Conservation (phyloP, 2,797 vertebrate species). For the Buceros bicornis region DNA sequence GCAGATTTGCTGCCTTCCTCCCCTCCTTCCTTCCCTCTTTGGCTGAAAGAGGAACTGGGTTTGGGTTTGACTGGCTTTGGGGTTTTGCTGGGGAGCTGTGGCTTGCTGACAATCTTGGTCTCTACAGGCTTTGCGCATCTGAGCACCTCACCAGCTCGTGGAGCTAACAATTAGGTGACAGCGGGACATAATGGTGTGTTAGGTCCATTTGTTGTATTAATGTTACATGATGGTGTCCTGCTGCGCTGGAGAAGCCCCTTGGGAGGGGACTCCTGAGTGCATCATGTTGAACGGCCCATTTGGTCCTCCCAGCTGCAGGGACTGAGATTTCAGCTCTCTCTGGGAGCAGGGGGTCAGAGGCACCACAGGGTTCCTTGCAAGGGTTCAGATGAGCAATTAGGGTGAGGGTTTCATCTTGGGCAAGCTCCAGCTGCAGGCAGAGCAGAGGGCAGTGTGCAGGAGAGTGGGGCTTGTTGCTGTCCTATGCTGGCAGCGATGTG, state of each 20-base stretch:
- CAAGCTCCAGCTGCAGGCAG: background rate
- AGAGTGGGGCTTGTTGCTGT: background rate
- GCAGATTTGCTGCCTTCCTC: background rate
- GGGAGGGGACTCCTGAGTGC: background rate
- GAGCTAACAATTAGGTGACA: background rate
- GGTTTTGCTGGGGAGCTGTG: background rate
- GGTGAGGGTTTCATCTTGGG: background rate
- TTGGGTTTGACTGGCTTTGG: background rate
- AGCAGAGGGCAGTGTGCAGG: background rate
- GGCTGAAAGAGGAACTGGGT: constrained; percentile 18
- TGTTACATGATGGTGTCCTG: background rate
- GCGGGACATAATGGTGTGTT: background rate
- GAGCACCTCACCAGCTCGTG: accelerated
- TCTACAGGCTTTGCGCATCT: background rate
- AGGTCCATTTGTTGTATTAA: background rate
- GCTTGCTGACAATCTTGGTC: background rate
- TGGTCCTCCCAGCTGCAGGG: background rate
- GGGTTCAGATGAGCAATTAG: background rate
- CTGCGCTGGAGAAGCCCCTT: background rate
- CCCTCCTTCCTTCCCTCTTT: background rate
- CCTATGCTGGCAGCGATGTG: background rate
- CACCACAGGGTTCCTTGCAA: accelerated
- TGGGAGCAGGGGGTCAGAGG: background rate
- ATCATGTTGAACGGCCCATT: background rate
- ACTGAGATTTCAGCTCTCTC: background rate